Evolutionary conservation across 2,113 vertebrate species (phyloP).

Genomic region (Thinocorus orbignyianus): DNA sequence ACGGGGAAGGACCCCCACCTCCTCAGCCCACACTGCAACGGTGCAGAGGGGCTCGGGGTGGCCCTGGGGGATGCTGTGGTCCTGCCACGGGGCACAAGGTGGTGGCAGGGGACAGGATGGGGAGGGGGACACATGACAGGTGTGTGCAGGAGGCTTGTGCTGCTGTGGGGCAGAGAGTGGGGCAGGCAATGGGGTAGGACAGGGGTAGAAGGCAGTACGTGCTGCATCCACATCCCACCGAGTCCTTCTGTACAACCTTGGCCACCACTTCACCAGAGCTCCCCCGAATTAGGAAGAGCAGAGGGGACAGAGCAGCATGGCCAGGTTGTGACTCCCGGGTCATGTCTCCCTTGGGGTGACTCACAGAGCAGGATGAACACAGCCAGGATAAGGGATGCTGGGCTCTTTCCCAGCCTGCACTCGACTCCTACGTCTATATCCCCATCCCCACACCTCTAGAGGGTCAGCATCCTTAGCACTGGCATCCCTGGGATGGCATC

Average conservation of each 20-base stretch:
- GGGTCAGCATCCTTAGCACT: background rate
- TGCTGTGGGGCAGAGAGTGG: background rate
- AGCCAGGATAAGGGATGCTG: background rate
- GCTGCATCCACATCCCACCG: background rate
- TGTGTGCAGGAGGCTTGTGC: background rate
- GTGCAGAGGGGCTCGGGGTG: background rate
- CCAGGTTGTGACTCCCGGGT: background rate
- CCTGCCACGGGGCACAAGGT: background rate
- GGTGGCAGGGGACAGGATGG: background rate
- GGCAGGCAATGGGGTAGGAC: background rate
- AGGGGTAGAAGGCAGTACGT: background rate
- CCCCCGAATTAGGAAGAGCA: background rate
- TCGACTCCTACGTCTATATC: background rate
- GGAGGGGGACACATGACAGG: background rate
- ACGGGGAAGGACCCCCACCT: accelerated
- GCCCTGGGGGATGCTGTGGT: background rate
- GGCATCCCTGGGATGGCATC: background rate
- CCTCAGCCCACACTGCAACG: accelerated
- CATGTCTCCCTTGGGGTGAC: background rate
- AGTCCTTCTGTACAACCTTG: background rate
- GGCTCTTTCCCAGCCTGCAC: background rate
- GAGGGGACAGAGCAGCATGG: background rate
- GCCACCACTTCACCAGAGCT: background rate
- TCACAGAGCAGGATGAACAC: accelerated
- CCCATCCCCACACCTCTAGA: background rate